Evolutionary conservation across 2,797 vertebrate genomes (phyloP).

Genomic region (Sebastes reedi): DNA sequence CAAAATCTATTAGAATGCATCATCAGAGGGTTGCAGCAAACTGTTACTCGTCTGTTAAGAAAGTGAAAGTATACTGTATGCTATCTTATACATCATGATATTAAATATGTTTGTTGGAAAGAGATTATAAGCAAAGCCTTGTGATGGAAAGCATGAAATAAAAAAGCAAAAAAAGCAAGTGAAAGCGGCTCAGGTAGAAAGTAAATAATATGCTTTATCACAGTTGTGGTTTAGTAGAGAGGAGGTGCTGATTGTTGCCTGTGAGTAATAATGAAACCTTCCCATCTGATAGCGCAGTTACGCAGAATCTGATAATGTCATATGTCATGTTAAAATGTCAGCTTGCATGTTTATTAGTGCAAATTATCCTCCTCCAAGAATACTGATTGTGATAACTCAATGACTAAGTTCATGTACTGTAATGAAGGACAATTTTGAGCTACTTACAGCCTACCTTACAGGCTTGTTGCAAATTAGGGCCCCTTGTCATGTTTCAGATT

Average conservation of each 20-base stretch:
- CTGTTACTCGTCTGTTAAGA: not conserved
- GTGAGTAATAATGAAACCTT: not conserved
- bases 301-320: not conserved
- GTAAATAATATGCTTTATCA: not conserved
- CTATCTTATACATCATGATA: not conserved
- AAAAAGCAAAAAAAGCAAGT: not conserved
- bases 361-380: not conserved
- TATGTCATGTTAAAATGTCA: not conserved
- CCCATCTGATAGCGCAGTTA: not conserved
- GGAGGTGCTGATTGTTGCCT: not conserved
- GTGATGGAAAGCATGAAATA: not conserved
- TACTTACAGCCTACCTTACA: not conserved
- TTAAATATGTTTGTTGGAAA: not conserved
- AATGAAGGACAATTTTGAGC: not conserved
- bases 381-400: not conserved
- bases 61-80: not conserved
- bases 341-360: not conserved
- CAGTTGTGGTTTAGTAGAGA: not conserved
- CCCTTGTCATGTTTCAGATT: not conserved
- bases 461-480: not conserved
- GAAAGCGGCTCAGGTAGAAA: not conserved
- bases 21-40: not conserved
- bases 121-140: not conserved
- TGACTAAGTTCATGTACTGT: not conserved
- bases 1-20: not conserved